These are phyloP conservation scores for Paratrypauchen microcephalus DNA, from an alignment of 2,797 vertebrate species.

Conservation along the genomic window DNA sequence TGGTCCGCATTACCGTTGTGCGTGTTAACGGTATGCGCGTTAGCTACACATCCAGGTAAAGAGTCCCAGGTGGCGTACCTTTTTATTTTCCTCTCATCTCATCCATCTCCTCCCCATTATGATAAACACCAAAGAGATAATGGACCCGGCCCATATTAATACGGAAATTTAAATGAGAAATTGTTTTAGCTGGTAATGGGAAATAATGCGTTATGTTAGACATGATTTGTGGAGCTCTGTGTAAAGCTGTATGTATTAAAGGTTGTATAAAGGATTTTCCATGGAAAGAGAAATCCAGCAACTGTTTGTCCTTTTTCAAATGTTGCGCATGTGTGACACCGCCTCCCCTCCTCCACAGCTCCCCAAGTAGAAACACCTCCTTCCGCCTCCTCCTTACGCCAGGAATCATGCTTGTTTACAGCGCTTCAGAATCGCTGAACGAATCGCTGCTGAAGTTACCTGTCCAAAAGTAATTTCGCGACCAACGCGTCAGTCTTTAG, in stretches of 20 bases:
- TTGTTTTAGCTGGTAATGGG: neutral
- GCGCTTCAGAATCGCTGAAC: no score
- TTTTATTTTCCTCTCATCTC: slow-evolving; percentile 3
- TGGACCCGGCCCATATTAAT: neutral
- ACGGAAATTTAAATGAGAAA: neutral
- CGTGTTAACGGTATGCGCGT: neutral
- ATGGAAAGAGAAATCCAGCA: no score
- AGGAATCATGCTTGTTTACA: no score
- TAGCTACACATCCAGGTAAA: slow-evolving; percentile 5
- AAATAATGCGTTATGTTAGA: neutral
- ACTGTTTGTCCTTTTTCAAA: no score
- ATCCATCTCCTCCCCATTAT: slow-evolving; percentile 9
- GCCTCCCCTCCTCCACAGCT: no score
- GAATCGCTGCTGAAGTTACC: no score
- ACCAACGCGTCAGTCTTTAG: no score
- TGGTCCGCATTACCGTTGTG: neutral
- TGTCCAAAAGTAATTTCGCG: no score
- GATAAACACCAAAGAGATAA: slow-evolving; percentile 10
- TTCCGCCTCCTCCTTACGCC: no score
- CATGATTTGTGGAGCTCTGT: neutral
- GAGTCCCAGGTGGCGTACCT: neutral
- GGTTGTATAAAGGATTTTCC: no score
- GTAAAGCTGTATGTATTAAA: neutral
- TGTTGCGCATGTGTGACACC: no score
- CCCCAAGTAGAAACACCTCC: no score